Conservation (phyloP, 2,888 invertebrate species). For the Agrilus cyanescens region DNA sequence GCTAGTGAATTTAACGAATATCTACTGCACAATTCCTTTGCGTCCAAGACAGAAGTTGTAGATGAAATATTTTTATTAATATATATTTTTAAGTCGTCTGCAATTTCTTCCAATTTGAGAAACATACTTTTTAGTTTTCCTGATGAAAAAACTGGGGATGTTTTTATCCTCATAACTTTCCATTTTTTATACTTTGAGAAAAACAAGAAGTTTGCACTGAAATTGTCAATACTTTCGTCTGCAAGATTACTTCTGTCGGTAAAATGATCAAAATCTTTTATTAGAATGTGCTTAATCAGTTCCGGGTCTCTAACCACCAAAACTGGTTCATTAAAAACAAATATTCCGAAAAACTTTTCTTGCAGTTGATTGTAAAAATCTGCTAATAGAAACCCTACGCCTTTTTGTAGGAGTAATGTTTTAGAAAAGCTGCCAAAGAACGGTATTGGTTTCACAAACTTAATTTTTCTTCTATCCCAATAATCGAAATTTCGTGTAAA, state of each 20-base stretch:
- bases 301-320: constrained; percentile 37
- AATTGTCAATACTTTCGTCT: constrained; percentile 32
- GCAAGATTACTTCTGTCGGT: constrained; percentile 35
- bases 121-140: constrained; percentile 44
- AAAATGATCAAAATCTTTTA: constrained; percentile 39
- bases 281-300: constrained; percentile 36
- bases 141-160: constrained; percentile 42
- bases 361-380: constrained; percentile 22
- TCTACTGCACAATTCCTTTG: constrained; percentile 28
- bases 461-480: constrained; percentile 33
- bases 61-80: background rate
- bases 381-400: constrained; percentile 25
- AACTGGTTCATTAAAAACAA: constrained; percentile 37
- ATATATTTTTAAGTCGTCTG: constrained; percentile 6
- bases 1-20: constrained; percentile 39
- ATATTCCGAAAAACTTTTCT: constrained; percentile 35
- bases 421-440: constrained; percentile 35
- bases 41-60: constrained; percentile 17
- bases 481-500: constrained; percentile 24
- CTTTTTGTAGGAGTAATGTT: constrained; percentile 24
- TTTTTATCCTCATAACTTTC: constrained; percentile 39
- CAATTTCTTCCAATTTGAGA: constrained; percentile 34
- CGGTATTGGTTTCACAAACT: constrained; percentile 29
- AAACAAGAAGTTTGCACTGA: constrained; percentile 34
- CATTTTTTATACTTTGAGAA: constrained; percentile 39